A percentile compares a stretch with the other conserved stretches of the same genome.
phyloP scores from a whole-genome alignment of 2,797 vertebrate species.

The Mus caroli region DNA sequence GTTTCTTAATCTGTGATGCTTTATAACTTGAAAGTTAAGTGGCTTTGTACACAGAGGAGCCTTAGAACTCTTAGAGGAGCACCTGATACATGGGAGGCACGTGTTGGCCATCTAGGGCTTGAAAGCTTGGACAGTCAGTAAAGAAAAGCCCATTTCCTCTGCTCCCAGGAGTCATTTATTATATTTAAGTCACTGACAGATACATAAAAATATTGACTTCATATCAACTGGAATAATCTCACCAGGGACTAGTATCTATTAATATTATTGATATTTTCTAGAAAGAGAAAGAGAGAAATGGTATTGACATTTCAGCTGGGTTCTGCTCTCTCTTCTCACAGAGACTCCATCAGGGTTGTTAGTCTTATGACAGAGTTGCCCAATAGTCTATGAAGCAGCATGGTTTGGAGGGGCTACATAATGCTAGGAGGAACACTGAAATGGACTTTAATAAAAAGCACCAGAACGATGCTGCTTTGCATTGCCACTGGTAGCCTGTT shows the following conservation, averaged over 20 bases:
- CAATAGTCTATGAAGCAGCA: constrained; percentile 7
- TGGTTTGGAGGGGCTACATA: background rate
- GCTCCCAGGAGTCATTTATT: background rate
- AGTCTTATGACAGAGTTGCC: background rate
- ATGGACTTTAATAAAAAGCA: constrained; percentile 24
- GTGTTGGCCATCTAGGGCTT: background rate
- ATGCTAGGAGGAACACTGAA: background rate
- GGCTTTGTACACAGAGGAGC: background rate
- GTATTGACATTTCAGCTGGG: background rate
- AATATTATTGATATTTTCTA: background rate
- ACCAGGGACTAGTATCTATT: background rate
- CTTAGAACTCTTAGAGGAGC: background rate
- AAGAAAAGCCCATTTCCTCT: background rate
- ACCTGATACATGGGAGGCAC: background rate
- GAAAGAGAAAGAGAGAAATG: background rate
- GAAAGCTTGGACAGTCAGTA: background rate
- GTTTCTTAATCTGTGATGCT: background rate
- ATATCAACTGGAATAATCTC: constrained; percentile 20
- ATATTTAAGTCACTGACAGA: constrained; percentile 25
- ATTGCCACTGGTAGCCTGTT: background rate
- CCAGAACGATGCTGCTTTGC: background rate
- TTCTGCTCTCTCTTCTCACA: constrained; percentile 43
- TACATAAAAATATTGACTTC: constrained; percentile 28
- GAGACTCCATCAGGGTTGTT: constrained; percentile 24
- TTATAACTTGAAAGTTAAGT: background rate